Base-by-base conservation (phyloP, 2,888 invertebrate species). In the Rosalia funebris region DNA sequence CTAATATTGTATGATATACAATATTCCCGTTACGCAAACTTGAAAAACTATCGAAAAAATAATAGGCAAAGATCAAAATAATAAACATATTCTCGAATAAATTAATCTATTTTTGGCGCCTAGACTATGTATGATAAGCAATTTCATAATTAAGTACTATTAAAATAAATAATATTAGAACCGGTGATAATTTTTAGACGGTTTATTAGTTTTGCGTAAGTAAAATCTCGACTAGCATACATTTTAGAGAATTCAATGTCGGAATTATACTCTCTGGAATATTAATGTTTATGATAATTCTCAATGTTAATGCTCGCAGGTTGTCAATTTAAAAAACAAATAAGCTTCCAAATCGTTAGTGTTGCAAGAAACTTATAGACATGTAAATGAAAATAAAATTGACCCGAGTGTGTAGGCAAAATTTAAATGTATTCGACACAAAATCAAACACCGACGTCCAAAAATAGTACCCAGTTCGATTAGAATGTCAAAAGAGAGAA, bases 281-380 rank as follows among this genome's bases (percentile, higher is more conserved):
- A 42, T 42, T 53, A 42, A 53, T 53, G 42, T 42, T 42, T 53
- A 53, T 53, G 52, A 42, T 53, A 53, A 53, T 53, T 53, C 17
- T 32, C 42, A 42, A 42, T 53, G 52, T 31, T 42, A 42, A 10
- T 52, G 36, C 50, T 39, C 14, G 42, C 42, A 20, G 32, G 42
- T 48, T 53, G 52, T 32, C 41, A 17, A 42, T 53, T 53, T 41
- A 4, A 32, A 53, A 53, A 53, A 53, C 52, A 53, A 53, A 53
- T 42, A 53, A 25, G 16, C 42, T 17, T 11, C 48, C 15, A 14
- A 14, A 11, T n/a, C 5, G 39, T 15, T 15, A 17, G 16, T 15
- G 11, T 34, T 34, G 9, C 34, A 47, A n/a, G 15, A n/a, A 34
- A 34, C n/a, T 25, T 25, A 25, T 25, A 25, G 9, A 5, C 25